Evolutionary conservation across 2,797 vertebrate genomes (phyloP), one percentile per base, ranked within the genome.

Genomic region (Pangasius macronema): DNA sequence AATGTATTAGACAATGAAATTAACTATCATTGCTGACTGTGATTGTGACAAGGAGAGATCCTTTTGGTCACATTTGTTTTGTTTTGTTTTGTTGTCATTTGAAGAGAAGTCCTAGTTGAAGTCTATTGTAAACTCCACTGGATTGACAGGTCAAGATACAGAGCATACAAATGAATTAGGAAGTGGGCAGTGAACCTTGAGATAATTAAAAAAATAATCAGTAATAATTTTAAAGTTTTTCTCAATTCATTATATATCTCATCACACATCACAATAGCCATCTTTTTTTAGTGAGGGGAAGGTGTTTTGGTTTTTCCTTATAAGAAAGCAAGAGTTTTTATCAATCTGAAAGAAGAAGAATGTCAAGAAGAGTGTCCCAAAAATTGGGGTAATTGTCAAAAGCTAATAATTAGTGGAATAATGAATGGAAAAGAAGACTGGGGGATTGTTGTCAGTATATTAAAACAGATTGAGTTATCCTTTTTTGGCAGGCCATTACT

Each of bases 51-150:
- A 57, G 53, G 39, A 57, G 18, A 36, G 30, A 80, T 80, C 53
- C 30, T 80, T 59, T 80, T 39, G 10, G 77, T 80, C 77, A 59
- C 77, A 57, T 59, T 80, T 80, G 7, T 80, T 30, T 57, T 57
- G 11, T 55, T 30, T 33, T 8, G 3, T 77, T 77, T 22, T 55
- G 30, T 33, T 80, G 76, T 59, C 22, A 53, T 76, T 76, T 55
- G 76, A 57, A 55, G 76, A 33, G 36, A 57, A 36, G 30, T 57
- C 49, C 5, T 16, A 79, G 36, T n/a, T 42, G 1, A 7, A 27
- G 11, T 81, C 33, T 77, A 77, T 55, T 53, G n/a, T 55, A 18
- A 53, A 13, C n/a, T 3, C 49, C 51, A 53, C 49, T n/a, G 57
- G 79, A 42, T 46, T 81, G 79, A 8, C 24, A 42, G 57, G 11